A percentile compares a stretch with the other conserved stretches of the same genome.
phyloP scores from a whole-genome alignment of 2,113 vertebrate genomes.

The Cervus canadensis region DNA sequence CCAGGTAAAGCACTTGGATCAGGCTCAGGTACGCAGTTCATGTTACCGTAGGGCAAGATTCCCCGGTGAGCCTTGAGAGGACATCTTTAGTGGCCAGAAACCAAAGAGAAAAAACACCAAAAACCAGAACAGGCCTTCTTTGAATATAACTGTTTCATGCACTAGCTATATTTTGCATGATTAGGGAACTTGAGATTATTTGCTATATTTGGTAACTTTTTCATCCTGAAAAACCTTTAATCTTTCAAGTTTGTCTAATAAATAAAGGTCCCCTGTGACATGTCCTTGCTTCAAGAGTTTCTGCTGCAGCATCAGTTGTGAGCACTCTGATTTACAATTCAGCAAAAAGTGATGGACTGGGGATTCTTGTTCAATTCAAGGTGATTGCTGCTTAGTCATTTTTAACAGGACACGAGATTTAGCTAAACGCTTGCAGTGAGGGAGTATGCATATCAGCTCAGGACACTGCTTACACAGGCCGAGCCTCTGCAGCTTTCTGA shows the following conservation, averaged over 20 bases:
- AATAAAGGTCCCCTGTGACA: constrained; percentile 41
- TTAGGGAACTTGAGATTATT: not conserved
- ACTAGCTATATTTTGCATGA: not conserved
- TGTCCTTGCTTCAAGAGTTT: constrained; percentile 67
- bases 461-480: not conserved
- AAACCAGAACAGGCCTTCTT: not conserved
- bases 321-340: constrained; percentile 58
- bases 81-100: not conserved
- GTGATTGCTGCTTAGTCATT: constrained; percentile 58
- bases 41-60: not conserved
- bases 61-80: not conserved
- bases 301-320: constrained; percentile 31
- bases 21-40: not conserved
- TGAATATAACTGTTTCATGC: not conserved
- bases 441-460: not conserved
- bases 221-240: constrained; percentile 19
- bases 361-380: constrained; percentile 56
- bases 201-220: constrained; percentile 18
- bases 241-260: constrained; percentile 43
- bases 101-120: not conserved
- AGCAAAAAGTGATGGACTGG: constrained; percentile 13
- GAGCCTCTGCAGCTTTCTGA: not conserved
- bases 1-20: not conserved
- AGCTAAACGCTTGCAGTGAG: not conserved
- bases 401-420: constrained; percentile 45